Base-by-base conservation (phyloP, 2,888 invertebrate species). In the Agrotis clavis region DNA sequence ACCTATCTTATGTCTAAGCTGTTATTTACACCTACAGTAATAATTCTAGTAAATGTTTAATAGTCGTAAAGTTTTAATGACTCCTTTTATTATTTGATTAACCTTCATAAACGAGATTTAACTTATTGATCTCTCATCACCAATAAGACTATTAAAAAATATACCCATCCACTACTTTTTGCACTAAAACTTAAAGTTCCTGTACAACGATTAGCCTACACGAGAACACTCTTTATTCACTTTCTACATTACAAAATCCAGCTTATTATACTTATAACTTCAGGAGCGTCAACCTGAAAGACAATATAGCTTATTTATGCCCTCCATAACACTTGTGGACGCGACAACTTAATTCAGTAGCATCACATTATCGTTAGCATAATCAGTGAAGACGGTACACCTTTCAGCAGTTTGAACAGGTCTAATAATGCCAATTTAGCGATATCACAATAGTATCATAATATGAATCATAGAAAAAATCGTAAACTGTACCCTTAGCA, bases 311-410 rank as follows among this genome's bases (percentile, higher is more conserved):
- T 74, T 78, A 78, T 78, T 82, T 82, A 80, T 73, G 14, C 62
- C 45, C 35, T 3, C 48, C 57, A 66, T 67, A 82, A 68, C 66
- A 82, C 79, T 79, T 57, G 82, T 50, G 61, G 74, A 59, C 53
- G 54, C 78, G 74, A 82, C 82, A 78, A 56, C 74, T 82, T 82
- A 75, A 74, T 83, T 88, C 77, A 71, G 71, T 50, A 68, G 74
- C 74, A 82, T 82, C 74, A 56, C 89, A 91, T 91, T 90, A 91
- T 91, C 92, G 91, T 92, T 91, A 91, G 90, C 90, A 91, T 91
- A 91, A 91, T 92, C 89, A 91, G 87, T 47, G 85, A 76, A 83
- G 77, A 90, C 88, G 87, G 88, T 90, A 90, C 85, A 84, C 82
- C 82, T 78, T 81, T 77, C 13, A 74, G 83, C 57, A n/a, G 35